phyloP scores from a whole-genome alignment of 2,113 vertebrate genomes.

The Natator depressus region DNA sequence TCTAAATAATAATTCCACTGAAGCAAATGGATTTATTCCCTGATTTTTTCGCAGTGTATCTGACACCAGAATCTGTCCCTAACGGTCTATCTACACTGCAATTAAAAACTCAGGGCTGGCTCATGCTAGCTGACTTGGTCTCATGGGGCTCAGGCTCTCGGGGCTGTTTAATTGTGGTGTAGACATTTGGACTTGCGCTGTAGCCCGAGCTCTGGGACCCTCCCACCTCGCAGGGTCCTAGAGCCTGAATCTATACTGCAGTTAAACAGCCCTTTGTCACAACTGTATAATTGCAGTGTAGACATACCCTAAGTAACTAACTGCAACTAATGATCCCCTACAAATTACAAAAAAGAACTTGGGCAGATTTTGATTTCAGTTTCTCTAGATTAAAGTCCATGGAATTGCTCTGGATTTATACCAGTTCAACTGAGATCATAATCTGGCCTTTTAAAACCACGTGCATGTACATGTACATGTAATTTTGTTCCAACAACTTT shows the following conservation, averaged over 20 bases:
- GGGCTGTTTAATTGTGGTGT: too few species aligned
- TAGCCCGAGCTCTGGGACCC: too few species aligned
- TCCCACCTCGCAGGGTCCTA: background rate
- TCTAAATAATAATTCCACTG: background rate
- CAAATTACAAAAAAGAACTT: background rate
- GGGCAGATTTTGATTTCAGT: background rate
- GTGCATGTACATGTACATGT: background rate
- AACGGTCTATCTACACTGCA: background rate
- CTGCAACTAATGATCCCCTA: background rate
- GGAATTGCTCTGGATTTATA: background rate
- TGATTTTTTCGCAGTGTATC: background rate
- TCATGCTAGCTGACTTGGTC: background rate
- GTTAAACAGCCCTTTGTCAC: background rate
- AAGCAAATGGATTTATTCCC: background rate
- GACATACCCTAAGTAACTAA: background rate
- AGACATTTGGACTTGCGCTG: too few species aligned
- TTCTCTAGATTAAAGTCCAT: background rate
- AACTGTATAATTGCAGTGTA: background rate
- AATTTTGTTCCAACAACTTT: slow-evolving; percentile 34
- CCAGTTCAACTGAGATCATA: background rate
- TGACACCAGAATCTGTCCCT: too few species aligned
- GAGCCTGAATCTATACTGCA: background rate
- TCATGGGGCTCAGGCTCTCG: too few species aligned
- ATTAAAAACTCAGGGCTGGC: background rate
- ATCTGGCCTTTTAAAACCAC: background rate